Percentiles rank a stretch among this genome's conserved stretches.
Evolutionary conservation across 2,797 vertebrate species (phyloP).

Genomic region (Anas bahamensis): DNA sequence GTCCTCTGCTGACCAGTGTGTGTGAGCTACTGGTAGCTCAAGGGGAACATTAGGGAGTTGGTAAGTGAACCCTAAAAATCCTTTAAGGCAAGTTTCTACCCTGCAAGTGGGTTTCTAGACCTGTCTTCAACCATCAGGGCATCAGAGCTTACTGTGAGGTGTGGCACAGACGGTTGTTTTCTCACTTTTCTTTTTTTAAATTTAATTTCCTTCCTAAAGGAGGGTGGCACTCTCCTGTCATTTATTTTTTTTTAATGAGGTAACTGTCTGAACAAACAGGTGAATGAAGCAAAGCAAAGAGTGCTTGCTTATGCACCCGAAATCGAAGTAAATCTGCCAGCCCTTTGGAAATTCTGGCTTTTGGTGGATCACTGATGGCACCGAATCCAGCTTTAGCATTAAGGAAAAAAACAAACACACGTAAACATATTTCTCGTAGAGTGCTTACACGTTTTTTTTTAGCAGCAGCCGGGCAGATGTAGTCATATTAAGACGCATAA

Average conservation of each 20-base stretch:
- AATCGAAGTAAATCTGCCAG: not conserved
- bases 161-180: not conserved
- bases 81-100: not conserved
- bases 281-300: not conserved
- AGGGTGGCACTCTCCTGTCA: not conserved
- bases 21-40: not conserved
- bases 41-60: not conserved
- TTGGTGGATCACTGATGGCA: slow-evolving; percentile 1
- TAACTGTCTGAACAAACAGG: not conserved
- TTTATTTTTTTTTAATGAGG: not conserved
- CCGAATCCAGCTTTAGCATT: not conserved
- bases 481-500: not conserved
- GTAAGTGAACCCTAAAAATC: not conserved
- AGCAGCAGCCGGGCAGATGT: slow-evolving; percentile 6
- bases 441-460: not conserved
- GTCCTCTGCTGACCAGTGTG: not conserved
- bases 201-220: not conserved
- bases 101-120: not conserved
- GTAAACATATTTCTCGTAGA: not conserved
- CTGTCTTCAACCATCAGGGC: not conserved
- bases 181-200: not conserved
- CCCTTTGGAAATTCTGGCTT: not conserved
- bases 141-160: not conserved
- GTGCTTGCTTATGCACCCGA: not conserved
- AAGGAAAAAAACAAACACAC: not conserved